A percentile compares a stretch with the other conserved stretches of the same genome.
phyloP scores from a whole-genome alignment of 2,797 vertebrate species.

The Catharus ustulatus region DNA sequence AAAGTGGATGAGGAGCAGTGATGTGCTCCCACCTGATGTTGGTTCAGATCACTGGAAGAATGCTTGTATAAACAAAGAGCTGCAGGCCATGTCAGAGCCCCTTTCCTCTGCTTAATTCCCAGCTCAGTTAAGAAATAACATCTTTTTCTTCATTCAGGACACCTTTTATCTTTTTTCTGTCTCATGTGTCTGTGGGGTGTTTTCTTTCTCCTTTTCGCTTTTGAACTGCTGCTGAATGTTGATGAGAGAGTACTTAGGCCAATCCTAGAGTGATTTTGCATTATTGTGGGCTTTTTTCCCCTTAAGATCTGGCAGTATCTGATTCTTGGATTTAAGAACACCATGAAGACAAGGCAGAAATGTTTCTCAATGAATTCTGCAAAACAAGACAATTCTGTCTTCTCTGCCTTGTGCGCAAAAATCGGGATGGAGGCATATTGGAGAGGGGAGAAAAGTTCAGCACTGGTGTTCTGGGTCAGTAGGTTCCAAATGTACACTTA shows the following conservation, averaged over 20 bases:
- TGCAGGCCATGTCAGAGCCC: constrained; percentile 28
- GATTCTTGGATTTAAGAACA: background rate
- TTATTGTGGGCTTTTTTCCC: background rate
- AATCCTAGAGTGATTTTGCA: background rate
- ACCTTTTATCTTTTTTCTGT: constrained; percentile 42
- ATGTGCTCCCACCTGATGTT: background rate
- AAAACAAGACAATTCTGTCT: background rate
- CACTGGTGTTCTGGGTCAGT: constrained; percentile 6
- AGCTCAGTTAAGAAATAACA: constrained; percentile 48
- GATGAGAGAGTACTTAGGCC: constrained; percentile 20
- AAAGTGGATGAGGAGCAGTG: background rate
- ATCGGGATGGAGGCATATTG: background rate
- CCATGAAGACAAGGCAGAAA: background rate
- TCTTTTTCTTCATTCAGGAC: constrained; percentile 26
- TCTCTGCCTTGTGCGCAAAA: constrained; percentile 1
- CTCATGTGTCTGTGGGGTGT: constrained; percentile 10
- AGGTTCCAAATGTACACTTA: constrained; percentile 37
- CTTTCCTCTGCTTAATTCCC: background rate
- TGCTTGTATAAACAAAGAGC: constrained; percentile 39
- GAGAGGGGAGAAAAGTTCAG: constrained; percentile 20
- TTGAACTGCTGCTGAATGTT: constrained; percentile 1
- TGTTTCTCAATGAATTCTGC: background rate
- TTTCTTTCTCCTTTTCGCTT: background rate
- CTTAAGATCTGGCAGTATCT: background rate
- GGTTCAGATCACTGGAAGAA: constrained; percentile 27